These are phyloP conservation scores for Andricus quercusramuli DNA, from an alignment of 2,888 invertebrate species.

Conservation along the genomic window DNA sequence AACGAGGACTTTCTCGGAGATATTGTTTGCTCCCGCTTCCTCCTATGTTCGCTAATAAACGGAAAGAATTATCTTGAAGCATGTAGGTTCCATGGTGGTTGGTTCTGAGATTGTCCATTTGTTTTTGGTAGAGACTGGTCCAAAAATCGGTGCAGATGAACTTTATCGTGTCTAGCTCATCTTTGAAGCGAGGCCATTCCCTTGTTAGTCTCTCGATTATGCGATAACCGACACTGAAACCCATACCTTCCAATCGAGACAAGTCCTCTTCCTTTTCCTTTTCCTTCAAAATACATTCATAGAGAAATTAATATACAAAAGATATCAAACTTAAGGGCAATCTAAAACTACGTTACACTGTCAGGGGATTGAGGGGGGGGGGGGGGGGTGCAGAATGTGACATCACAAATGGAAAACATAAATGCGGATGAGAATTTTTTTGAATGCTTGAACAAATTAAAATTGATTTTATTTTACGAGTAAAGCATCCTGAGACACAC, in stretches of 20 bases:
- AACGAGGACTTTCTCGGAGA: constrained; percentile 93
- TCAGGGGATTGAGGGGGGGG: too few species aligned
- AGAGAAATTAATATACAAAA: background rate
- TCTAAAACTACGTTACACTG: too few species aligned
- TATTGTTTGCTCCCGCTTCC: constrained; percentile 92
- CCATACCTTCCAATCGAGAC: constrained; percentile 90
- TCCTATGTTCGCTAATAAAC: constrained; percentile 90
- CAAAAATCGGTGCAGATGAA: constrained; percentile 99
- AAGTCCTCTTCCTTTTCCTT: constrained; percentile 81
- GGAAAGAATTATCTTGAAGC: constrained; percentile 96
- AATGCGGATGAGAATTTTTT: too few species aligned
- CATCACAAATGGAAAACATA: too few species aligned
- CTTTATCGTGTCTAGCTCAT: constrained; percentile 98
- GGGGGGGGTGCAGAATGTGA: too few species aligned
- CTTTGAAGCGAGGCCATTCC: constrained; percentile 96
- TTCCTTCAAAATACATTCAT: constrained; percentile 64
- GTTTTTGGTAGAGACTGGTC: constrained; percentile 98
- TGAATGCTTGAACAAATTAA: too few species aligned
- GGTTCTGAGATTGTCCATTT: constrained; percentile 97
- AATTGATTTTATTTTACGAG: too few species aligned
- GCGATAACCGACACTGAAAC: constrained; percentile 91
- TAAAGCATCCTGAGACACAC: too few species aligned
- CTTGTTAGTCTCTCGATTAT: constrained; percentile 92
- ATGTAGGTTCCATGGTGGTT: constrained; percentile 99
- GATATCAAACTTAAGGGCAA: too few species aligned